Evolutionary conservation across 2,888 invertebrate species (phyloP), one percentile per base, ranked within the genome.

Genomic region (Andrena chrysosceles): DNA sequence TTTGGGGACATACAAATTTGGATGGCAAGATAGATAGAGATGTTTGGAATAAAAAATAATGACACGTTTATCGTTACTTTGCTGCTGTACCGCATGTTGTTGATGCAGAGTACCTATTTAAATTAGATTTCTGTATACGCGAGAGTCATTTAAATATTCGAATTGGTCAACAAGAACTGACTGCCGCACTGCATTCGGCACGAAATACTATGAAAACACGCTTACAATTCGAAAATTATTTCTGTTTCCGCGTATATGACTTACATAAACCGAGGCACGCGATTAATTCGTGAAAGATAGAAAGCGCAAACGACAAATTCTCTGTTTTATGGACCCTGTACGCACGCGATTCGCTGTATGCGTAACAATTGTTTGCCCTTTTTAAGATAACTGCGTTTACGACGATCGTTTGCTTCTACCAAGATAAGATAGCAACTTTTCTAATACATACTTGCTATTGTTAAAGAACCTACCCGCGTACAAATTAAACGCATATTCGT

Each of bases 381-480:
- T 13, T 48, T 56, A 35, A 67, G 71, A 67, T 71, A 80, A 35
- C 26, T 42, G 16, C 23, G 67, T 68, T 20, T 33, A 64, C 42
- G 59, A 73, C n/a, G 26, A 64, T 70, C 31, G 48, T 52, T 79
- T 59, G 20, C 16, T 26, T 54, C 20, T 29, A 64, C 10, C 31
- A 33, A 26, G 63, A 77, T 72, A 66, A 78, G 59, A 66, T 62
- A 74, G 31, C 49, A 54, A 49, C n/a, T 16, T 42, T 42, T 29
- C 63, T 42, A 16, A 56, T 23, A 35, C 54, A 54, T 63, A 62
- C 13, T 63, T 72, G 33, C 26, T n/a, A 4, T 67, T 42, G 31
- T 62, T 26, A n/a, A 54, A 26, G 23, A n/a, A 29, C 35, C 31
- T 33, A 31, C 16, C 42, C n/a, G 23, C 20, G n/a, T 20, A 16